phyloP scores from a whole-genome alignment of 2,113 vertebrate genomes.

The Aptenodytes forsteri region DNA sequence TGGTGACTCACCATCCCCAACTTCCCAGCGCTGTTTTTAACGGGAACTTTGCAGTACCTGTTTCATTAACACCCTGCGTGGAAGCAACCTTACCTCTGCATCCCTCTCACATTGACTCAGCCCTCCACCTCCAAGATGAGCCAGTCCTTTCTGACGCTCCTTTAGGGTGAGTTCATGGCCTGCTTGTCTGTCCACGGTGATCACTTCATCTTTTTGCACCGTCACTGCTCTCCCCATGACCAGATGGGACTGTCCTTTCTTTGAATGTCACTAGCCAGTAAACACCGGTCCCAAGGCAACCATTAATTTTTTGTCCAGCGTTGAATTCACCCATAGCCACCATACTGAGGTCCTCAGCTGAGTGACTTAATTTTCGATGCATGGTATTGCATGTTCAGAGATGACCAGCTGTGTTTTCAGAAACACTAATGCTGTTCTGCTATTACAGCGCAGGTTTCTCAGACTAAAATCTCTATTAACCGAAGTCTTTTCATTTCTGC shows the following conservation, averaged over 20 bases:
- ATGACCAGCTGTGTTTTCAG: background rate
- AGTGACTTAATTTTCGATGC: background rate
- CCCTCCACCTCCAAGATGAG: background rate
- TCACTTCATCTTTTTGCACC: background rate
- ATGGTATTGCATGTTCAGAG: background rate
- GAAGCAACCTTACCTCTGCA: background rate
- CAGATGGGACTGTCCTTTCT: constrained; percentile 6
- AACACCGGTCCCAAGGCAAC: background rate
- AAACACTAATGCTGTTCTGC: background rate
- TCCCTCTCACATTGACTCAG: background rate
- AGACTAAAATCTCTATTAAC: background rate
- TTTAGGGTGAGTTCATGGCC: background rate
- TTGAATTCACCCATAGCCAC: background rate
- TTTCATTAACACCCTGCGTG: background rate
- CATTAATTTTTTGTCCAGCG: background rate
- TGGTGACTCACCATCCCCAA: background rate
- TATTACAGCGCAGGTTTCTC: background rate
- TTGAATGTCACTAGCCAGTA: background rate
- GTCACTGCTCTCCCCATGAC: background rate
- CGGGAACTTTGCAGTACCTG: background rate
- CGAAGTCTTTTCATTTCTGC: background rate
- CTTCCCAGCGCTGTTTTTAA: background rate
- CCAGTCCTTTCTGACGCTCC: background rate
- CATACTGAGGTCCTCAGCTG: background rate
- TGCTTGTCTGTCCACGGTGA: background rate